Evolutionary conservation across 2,113 vertebrate species (phyloP).

Genomic region (Nibea coibor): DNA sequence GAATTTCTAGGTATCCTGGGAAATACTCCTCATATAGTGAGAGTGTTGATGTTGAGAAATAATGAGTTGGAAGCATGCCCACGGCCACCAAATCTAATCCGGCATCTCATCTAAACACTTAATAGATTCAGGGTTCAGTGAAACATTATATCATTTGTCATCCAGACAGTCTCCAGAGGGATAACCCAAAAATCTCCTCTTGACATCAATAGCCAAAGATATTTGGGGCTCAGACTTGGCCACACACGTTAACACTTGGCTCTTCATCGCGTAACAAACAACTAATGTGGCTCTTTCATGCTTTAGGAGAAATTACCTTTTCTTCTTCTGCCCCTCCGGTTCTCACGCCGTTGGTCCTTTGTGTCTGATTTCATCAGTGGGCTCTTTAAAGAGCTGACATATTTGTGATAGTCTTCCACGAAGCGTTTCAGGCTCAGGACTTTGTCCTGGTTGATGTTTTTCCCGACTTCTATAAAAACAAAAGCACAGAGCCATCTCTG

Average conservation of each 20-base stretch:
- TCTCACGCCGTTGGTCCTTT: background rate
- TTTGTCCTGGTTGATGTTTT: constrained; percentile 86
- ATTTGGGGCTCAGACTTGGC: constrained; percentile 13
- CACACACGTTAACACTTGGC: background rate
- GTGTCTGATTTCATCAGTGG: background rate
- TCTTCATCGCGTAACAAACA: background rate
- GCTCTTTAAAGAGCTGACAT: constrained; percentile 54
- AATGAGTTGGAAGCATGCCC: constrained; percentile 78
- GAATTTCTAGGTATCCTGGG: constrained; percentile 67
- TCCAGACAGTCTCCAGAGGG: constrained; percentile 61
- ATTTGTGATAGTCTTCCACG: constrained; percentile 79
- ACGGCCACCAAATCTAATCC: constrained; percentile 74
- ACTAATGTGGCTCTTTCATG: background rate
- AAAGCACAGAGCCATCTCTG: constrained; percentile 2
- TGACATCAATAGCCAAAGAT: constrained; percentile 42
- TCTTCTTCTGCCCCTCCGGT: constrained; percentile 23
- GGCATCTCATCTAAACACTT: constrained; percentile 73
- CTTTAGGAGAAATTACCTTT: constrained; percentile 32
- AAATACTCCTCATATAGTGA: constrained; percentile 61
- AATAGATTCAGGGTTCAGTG: constrained; percentile 74
- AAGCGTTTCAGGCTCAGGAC: constrained; percentile 69
- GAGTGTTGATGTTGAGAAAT: constrained; percentile 69
- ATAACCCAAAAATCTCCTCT: constrained; percentile 46
- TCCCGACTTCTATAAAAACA: constrained; percentile 78
- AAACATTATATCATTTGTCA: constrained; percentile 70